A percentile compares a stretch with the other conserved stretches of the same genome.
phyloP scores from a whole-genome alignment of 2,797 vertebrate species.

The Hoplostethus atlanticus region DNA sequence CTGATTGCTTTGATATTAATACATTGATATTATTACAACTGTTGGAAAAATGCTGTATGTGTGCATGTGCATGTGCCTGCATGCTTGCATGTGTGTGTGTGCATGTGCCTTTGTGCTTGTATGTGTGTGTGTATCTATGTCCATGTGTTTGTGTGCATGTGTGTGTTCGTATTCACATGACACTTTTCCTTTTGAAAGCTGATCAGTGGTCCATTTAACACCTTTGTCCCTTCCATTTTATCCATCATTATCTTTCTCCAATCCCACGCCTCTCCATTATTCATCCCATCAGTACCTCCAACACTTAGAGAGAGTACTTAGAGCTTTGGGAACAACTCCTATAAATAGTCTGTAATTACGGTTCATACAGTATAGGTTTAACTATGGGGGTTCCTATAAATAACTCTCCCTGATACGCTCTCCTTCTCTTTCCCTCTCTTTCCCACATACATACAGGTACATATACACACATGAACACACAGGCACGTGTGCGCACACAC shows the following conservation, averaged over 20 bases:
- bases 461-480: conserved; percentile 21
- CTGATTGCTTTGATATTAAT: too few species aligned
- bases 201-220: conserved; percentile 38
- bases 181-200: conserved; percentile 30
- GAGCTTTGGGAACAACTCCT: conserved; percentile 47
- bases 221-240: conserved; percentile 21
- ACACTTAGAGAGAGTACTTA: conserved; percentile 18
- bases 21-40: too few species aligned
- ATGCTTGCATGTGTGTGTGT: background rate
- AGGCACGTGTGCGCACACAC: conserved; percentile 16
- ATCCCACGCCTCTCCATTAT: conserved; percentile 24
- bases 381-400: conserved; percentile 53
- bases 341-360: conserved; percentile 54
- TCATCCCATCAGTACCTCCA: conserved; percentile 37
- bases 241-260: conserved; percentile 15
- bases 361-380: conserved; percentile 62
- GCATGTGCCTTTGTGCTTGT: background rate
- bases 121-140: background rate
- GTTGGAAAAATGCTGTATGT: background rate
- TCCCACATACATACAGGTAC: conserved; percentile 8
- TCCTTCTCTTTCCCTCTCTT: background rate
- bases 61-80: background rate
- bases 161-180: conserved; percentile 3
- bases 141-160: background rate
- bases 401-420: conserved; percentile 20